phyloP scores from a whole-genome alignment of 2,797 vertebrate genomes.

The Hippocampus kuda region DNA sequence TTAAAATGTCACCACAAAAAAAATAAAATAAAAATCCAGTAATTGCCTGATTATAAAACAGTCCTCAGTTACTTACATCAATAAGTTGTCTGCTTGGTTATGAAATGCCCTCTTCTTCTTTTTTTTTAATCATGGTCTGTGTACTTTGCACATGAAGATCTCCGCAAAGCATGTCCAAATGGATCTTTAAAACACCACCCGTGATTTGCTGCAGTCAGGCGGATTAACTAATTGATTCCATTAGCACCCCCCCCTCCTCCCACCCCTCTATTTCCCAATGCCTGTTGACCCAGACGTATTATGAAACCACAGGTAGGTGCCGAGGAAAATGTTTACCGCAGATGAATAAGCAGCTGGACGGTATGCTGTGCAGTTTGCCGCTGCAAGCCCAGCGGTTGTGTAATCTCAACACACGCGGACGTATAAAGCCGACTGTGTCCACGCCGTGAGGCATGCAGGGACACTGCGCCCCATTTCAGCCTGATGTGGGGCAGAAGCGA shows the following conservation, averaged over 20 bases:
- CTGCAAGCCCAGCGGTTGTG: slow-evolving; percentile 11
- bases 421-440: neutral
- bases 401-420: slow-evolving; percentile 24
- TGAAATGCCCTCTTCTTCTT: no score
- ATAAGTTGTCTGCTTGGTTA: no score
- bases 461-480: slow-evolving; percentile 17
- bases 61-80: no score
- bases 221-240: slow-evolving; percentile 26
- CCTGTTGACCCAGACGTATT: slow-evolving; percentile 40
- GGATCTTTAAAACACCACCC: slow-evolving; percentile 19
- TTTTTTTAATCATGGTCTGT: no score
- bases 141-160: neutral
- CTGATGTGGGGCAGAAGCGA: slow-evolving; percentile 6
- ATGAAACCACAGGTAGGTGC: slow-evolving; percentile 28
- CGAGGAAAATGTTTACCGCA: slow-evolving; percentile 6
- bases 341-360: neutral
- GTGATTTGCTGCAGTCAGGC: slow-evolving; percentile 24
- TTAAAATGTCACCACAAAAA: no score
- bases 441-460: slow-evolving; percentile 27
- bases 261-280: slow-evolving; percentile 14
- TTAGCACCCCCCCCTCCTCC: slow-evolving; percentile 33
- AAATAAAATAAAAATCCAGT: no score
- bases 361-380: neutral
- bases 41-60: no score
- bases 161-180: slow-evolving; percentile 16